Base-by-base conservation (phyloP, 2,113 vertebrate species). In the Mustela nigripes region DNA sequence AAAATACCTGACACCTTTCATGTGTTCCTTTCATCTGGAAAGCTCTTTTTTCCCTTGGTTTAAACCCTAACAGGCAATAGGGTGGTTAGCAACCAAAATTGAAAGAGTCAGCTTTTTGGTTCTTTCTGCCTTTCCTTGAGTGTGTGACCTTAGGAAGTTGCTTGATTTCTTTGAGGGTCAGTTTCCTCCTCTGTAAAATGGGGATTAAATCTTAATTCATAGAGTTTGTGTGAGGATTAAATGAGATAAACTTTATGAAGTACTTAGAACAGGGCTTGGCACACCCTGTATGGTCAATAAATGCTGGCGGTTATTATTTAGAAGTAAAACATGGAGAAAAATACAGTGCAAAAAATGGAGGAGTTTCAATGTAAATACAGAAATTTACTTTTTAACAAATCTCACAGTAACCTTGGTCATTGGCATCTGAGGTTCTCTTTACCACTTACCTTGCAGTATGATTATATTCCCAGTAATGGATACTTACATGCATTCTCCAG, bases 111-210 rank as follows among this genome's bases (percentile, higher is more conserved):
- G 56, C 33, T 24, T 24, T 22, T 28, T 50, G 7, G 28, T 9
- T 33, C 50, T 36, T 18, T 50, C 42, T 67, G 53, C 58, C 24
- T 90, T 69, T 94, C 31, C 67, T 92, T 87, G 63, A 58, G 31
- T 88, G 31, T 87, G 45, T 31, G 9, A n/a, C 80, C 14, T 39
- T 42, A 76, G 89, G 62, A 39, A 60, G 60, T 82, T 81, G 26
- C 16, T 50, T 56, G 60, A 16, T 22, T 24, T 88, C 73, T 83
- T 36, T 81, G 50, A 50, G 7, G 50, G 11, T 63, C 80, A 58
- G 4, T 85, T 96, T 95, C 26, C 73, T 92, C 22, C 12, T 69
- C 26, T 91, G 21, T 63, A 67, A 81, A 92, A 69, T 81, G 84
- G 19, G 21, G 8, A n/a, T 48, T 21, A 15, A 18, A 24, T 19